phyloP scores from a whole-genome alignment of 2,888 invertebrate species.

The Melinaea marsaeus region DNA sequence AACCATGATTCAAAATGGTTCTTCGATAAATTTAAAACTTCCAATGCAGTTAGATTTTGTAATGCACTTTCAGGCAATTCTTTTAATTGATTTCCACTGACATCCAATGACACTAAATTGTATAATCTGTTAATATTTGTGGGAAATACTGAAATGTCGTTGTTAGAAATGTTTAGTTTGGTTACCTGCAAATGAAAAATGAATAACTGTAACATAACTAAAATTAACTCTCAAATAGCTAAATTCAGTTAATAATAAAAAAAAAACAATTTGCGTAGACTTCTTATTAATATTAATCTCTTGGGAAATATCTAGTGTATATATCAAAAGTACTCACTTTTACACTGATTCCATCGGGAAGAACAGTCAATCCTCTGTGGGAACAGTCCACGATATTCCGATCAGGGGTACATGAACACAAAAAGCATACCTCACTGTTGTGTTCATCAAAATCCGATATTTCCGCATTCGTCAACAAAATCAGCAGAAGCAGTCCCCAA shows the following conservation, averaged over 20 bases:
- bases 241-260: neutral
- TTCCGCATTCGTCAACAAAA: slow-evolving; percentile 42
- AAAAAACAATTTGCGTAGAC: neutral
- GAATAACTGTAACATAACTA: neutral
- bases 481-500: slow-evolving; percentile 44
- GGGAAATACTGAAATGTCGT: slow-evolving; percentile 79
- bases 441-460: slow-evolving; percentile 51
- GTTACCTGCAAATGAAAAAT: slow-evolving; percentile 71
- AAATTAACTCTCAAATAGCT: too few species aligned
- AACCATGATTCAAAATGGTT: slow-evolving; percentile 80
- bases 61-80: slow-evolving; percentile 69
- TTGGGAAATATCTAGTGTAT: neutral
- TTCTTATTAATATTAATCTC: neutral
- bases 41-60: slow-evolving; percentile 74
- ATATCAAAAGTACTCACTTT: slow-evolving; percentile 47
- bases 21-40: slow-evolving; percentile 79
- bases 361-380: slow-evolving; percentile 58
- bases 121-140: slow-evolving; percentile 46
- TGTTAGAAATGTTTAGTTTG: slow-evolving; percentile 81
- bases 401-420: slow-evolving; percentile 57
- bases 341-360: slow-evolving; percentile 59
- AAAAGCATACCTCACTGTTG: slow-evolving; percentile 52
- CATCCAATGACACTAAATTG: slow-evolving; percentile 54
- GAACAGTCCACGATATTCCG: slow-evolving; percentile 62
- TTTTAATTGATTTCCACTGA: slow-evolving; percentile 74